Evolutionary conservation across 1,140 invertebrate genomes (phyloP), one percentile per base, ranked within the genome.

Genomic region (Cyrtorhinus lividipennis): DNA sequence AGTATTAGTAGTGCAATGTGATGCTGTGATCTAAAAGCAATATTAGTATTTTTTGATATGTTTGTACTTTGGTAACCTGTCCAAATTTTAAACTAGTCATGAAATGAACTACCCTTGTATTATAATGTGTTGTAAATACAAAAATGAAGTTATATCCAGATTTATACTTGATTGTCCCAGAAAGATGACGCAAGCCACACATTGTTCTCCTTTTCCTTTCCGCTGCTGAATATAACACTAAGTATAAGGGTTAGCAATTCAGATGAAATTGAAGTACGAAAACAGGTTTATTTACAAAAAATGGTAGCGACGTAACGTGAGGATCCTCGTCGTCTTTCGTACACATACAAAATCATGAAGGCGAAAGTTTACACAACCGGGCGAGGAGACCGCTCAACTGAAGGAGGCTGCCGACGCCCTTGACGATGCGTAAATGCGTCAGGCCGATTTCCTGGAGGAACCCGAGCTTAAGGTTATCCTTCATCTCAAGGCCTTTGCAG

Each of bases 361-460:
- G 20, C 5, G 48, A 53, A 22, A 22, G 10, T 25, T 59, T 61
- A 66, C 93, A 97, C 26, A 97, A 75, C 69, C 85, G 80, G 1
- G 91, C 89, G 60, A 98, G 74, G 56, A 98, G 75, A 56, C 86
- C 91, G 8, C 92, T 87, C 71, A 98, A 78, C 76, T 98, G 95
- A 57, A 98, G 75, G 53, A 95, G 76, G 20, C 91, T 88, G 56
- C 81, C 83, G 0, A 93, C 78, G 56, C 95, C 95, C 75, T 95
- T 90, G 0, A 88, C 84, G 61, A 97, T 88, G 70, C 86, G 82
- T 80, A 95, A 80, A 73, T 98, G 95, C 1, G 90, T 91, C 25
- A 87, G 73, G 2, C 94, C 95, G 71, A 98, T 92, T 81, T 97
- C 91, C 76, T 87, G 90, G 61, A 98, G 83, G 74, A 92, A 94